These are phyloP conservation scores for Heliconius hewitsoni DNA, from an alignment of 1,140 invertebrate species.

Conservation along the genomic window DNA sequence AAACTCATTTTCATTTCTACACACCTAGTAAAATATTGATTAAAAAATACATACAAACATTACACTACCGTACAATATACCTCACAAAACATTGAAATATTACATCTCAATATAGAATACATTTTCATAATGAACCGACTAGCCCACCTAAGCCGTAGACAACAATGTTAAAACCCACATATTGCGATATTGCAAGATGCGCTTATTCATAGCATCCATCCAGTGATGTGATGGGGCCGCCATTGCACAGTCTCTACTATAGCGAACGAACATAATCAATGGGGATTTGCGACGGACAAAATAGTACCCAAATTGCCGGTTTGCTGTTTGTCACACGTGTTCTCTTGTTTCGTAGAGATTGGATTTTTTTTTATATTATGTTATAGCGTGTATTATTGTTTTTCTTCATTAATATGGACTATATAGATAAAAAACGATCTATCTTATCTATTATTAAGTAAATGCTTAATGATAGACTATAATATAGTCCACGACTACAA, in stretches of 20 bases:
- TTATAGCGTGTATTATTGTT: no score
- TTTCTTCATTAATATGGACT: no score
- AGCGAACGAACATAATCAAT: conserved; percentile 55
- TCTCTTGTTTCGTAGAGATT: conserved; percentile 3
- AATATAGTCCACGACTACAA: no score
- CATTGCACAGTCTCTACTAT: conserved; percentile 41
- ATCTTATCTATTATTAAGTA: no score
- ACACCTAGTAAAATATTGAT: no score
- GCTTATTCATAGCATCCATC: conserved; percentile 46
- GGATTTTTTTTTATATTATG: not conserved
- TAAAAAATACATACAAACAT: not conserved
- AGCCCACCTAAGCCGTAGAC: conserved; percentile 30
- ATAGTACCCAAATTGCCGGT: conserved; percentile 38
- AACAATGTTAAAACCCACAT: conserved; percentile 40
- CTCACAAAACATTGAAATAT: not conserved
- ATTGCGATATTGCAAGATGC: conserved; percentile 43
- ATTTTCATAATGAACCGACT: conserved; percentile 36
- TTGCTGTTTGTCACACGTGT: conserved; percentile 24
- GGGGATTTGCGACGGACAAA: conserved; percentile 49
- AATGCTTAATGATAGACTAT: no score
- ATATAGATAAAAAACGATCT: no score
- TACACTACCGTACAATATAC: not conserved
- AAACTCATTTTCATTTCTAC: no score
- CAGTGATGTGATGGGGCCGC: conserved; percentile 46
- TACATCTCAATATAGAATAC: conserved; percentile 14